These are phyloP conservation scores for Typhlichthys subterraneus DNA, from an alignment of 2,797 vertebrate genomes.

Conservation along the genomic window DNA sequence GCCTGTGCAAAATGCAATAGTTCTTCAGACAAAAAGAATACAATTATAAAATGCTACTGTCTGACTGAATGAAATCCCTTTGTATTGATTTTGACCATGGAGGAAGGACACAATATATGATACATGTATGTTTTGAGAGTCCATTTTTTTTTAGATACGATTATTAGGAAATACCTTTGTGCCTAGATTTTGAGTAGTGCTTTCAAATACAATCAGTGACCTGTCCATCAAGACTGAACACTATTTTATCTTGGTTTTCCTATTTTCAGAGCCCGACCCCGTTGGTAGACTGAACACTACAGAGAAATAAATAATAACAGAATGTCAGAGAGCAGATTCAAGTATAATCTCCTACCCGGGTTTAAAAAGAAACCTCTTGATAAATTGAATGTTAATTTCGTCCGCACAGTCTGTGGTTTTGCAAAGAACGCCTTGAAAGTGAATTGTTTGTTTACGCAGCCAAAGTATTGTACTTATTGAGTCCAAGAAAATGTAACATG, in stretches of 20 bases:
- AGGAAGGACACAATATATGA: not conserved
- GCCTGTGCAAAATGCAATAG: not conserved
- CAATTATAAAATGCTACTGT: conserved; percentile 1
- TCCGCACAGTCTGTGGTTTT: not conserved
- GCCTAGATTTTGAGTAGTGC: conserved; percentile 8
- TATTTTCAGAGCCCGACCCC: conserved; percentile 24
- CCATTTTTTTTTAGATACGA: conserved; percentile 4
- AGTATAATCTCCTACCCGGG: not conserved
- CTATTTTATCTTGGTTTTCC: conserved; percentile 18
- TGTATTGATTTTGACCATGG: not conserved
- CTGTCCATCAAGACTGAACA: conserved; percentile 9
- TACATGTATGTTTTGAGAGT: not conserved
- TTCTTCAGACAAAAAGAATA: not conserved
- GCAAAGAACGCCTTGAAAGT: not conserved
- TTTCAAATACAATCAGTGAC: conserved; percentile 36
- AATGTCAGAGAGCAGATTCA: not conserved
- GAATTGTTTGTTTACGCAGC: not conserved
- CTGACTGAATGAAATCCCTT: conserved; percentile 11
- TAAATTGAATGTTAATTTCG: conserved; percentile 1
- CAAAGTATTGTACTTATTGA: not conserved
- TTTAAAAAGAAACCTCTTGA: not conserved
- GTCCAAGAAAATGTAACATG: not conserved
- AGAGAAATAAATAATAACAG: not conserved
- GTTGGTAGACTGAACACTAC: not conserved
- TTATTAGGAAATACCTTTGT: conserved; percentile 10